Conservation (phyloP, 92 coral and sea anemone genomes). For the Metridium senile region DNA sequence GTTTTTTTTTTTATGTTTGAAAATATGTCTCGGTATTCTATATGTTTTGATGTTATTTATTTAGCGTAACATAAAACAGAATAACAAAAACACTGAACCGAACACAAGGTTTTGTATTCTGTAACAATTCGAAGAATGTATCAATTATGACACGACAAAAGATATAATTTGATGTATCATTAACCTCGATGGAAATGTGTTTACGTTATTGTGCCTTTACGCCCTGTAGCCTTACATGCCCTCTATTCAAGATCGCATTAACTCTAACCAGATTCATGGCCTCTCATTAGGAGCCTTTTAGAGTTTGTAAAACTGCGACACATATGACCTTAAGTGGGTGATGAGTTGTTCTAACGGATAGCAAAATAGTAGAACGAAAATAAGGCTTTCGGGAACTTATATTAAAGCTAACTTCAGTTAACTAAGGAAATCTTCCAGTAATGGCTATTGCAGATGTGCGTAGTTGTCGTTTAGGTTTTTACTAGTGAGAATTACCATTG, state of each 20-base stretch:
- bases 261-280: background rate
- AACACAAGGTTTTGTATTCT: background rate
- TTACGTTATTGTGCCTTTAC: background rate
- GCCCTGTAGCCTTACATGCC: background rate
- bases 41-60: background rate
- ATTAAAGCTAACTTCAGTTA: no score
- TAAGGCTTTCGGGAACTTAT: no score
- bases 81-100: no score
- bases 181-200: background rate
- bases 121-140: background rate
- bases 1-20: no score
- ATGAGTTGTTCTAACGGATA: background rate
- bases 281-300: background rate
- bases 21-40: no score
- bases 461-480: background rate
- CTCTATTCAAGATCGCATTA: conserved; percentile 4
- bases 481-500: background rate
- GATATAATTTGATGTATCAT: background rate
- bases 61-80: background rate
- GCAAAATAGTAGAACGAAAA: no score
- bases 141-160: no score
- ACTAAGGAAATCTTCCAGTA: no score
- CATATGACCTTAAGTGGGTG: background rate
- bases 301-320: background rate
- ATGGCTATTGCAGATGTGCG: background rate